Percentiles rank a stretch among this genome's conserved stretches.
Evolutionary conservation across 1,140 invertebrate genomes (phyloP).

Genomic region (Lepidurus arcticus): DNA sequence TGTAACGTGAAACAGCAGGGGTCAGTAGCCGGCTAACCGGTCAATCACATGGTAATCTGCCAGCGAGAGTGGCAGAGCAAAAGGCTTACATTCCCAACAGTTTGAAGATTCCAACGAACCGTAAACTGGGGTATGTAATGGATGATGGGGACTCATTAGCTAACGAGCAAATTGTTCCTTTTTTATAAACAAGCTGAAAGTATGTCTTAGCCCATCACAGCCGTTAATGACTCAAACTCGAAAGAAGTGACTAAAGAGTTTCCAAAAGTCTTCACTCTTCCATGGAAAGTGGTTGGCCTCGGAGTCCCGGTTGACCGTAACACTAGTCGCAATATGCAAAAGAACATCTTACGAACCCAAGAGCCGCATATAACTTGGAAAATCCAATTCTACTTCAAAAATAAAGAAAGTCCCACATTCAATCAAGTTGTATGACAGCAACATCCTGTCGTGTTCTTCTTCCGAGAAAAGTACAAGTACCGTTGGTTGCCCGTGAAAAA

Average conservation of each 20-base stretch:
- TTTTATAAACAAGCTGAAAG: too few species aligned
- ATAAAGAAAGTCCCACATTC: background rate
- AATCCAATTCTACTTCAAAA: background rate
- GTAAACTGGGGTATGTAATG: too few species aligned
- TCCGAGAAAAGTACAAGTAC: background rate
- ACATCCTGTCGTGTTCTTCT: background rate
- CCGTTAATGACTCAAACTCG: background rate
- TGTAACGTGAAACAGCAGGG: slow-evolving; percentile 9
- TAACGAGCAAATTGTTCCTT: too few species aligned
- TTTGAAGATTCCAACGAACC: background rate
- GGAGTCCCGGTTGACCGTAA: slow-evolving; percentile 17
- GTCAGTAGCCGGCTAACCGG: slow-evolving; percentile 11
- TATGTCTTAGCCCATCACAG: background rate
- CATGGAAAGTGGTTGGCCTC: slow-evolving; percentile 12
- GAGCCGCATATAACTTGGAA: background rate
- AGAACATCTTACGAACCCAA: background rate
- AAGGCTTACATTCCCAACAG: background rate
- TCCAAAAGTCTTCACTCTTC: background rate
- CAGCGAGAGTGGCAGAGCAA: background rate
- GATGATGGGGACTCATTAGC: too few species aligned
- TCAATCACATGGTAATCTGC: background rate
- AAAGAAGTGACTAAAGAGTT: background rate
- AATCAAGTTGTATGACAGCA: background rate
- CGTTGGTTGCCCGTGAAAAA: background rate
- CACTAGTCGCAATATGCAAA: background rate